These are phyloP conservation scores for Folsomia candida DNA, from an alignment of 2,888 invertebrate genomes.

Conservation along the genomic window DNA sequence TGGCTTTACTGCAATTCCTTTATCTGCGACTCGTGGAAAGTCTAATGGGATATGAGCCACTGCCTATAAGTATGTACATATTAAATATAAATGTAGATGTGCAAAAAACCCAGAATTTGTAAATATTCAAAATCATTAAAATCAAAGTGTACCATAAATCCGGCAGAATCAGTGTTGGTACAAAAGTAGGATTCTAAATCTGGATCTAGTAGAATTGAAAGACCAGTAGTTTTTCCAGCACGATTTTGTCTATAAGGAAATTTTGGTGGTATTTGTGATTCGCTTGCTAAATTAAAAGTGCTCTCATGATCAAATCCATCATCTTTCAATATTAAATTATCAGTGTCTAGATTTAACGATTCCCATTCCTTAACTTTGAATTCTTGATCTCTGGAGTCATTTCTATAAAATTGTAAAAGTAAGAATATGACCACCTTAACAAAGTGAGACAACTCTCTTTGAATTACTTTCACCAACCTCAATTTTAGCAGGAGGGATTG, in stretches of 20 bases:
- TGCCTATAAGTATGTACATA: not conserved
- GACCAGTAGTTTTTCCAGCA: conserved; percentile 44
- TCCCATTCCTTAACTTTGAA: conserved; percentile 18
- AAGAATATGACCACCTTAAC: not conserved
- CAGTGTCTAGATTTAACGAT: conserved; percentile 8
- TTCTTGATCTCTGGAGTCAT: conserved; percentile 26
- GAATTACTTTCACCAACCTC: conserved; percentile 1
- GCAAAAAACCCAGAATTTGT: no score
- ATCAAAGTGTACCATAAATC: conserved; percentile 38
- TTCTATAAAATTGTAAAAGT: conserved; percentile 15
- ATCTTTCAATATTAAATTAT: conserved; percentile 19
- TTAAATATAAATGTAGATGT: no score
- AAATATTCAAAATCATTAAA: no score
- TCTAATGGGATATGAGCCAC: conserved; percentile 17
- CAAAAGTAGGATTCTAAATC: conserved; percentile 46
- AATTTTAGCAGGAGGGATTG: conserved; percentile 51
- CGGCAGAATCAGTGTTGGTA: conserved; percentile 42
- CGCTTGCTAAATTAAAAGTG: not conserved
- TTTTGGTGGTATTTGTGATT: not conserved
- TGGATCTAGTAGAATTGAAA: conserved; percentile 45
- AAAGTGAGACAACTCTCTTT: not conserved
- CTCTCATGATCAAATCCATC: not conserved
- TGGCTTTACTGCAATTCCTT: conserved; percentile 29
- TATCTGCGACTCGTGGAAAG: conserved; percentile 33
- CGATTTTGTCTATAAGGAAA: conserved; percentile 37